phyloP scores from a whole-genome alignment of 2,888 invertebrate species.

The Pterobdella sp. region DNA sequence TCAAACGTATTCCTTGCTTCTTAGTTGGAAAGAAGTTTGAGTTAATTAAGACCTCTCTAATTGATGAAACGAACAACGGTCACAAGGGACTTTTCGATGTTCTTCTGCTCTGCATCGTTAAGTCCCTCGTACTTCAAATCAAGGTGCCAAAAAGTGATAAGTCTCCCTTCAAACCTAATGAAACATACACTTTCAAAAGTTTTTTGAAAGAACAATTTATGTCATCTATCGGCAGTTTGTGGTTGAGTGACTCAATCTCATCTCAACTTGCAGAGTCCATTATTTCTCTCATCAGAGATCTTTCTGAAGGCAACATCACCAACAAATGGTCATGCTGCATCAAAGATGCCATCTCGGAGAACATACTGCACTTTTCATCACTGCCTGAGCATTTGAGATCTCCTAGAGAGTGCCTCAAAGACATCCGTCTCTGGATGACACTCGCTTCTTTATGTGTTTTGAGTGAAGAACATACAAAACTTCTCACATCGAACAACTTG shows the following conservation, averaged over 20 bases:
- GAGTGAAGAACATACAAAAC: slow-evolving; percentile 79
- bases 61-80: slow-evolving; percentile 51
- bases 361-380: slow-evolving; percentile 73
- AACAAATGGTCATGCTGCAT: slow-evolving; percentile 78
- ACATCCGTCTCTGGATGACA: slow-evolving; percentile 78
- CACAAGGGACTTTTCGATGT: slow-evolving; percentile 74
- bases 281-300: slow-evolving; percentile 76
- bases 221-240: slow-evolving; percentile 62
- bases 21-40: not conserved
- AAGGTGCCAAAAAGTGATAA: slow-evolving; percentile 61
- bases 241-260: slow-evolving; percentile 74
- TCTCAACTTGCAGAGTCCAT: slow-evolving; percentile 79
- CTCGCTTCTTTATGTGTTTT: slow-evolving; percentile 85
- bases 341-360: slow-evolving; percentile 77
- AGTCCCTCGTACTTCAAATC: slow-evolving; percentile 79
- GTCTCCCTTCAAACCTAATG: slow-evolving; percentile 41
- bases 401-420: slow-evolving; percentile 70
- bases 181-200: not conserved
- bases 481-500: slow-evolving; percentile 71
- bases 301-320: slow-evolving; percentile 75
- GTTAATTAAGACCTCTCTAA: slow-evolving; percentile 15
- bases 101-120: slow-evolving; percentile 79
- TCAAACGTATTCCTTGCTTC: slow-evolving; percentile 61
- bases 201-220: not conserved
- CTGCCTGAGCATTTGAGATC: slow-evolving; percentile 67